Percentiles rank a stretch among this genome's conserved stretches.
These are phyloP conservation scores for Lordiphosa andalusiaca DNA, from an alignment of 2,888 invertebrate genomes.

Conservation along the genomic window DNA sequence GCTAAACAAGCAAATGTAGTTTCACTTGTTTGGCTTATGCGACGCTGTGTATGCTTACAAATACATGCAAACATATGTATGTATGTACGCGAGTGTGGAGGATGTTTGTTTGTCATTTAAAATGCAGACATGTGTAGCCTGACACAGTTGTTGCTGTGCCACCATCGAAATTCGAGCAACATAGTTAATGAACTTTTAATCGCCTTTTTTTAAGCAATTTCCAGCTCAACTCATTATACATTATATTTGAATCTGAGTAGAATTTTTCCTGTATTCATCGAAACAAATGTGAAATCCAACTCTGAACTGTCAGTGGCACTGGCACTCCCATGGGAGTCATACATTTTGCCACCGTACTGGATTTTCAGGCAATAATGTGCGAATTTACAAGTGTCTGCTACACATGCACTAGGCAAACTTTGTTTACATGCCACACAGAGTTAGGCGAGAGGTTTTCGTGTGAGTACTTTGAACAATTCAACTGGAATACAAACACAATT, in stretches of 20 bases:
- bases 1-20: constrained; percentile 11
- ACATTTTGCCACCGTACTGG: constrained; percentile 6
- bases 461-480: constrained; percentile 54
- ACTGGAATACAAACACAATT: constrained; percentile 43
- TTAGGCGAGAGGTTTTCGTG: constrained; percentile 22
- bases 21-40: constrained; percentile 18
- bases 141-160: constrained; percentile 35
- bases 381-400: constrained; percentile 32
- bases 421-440: constrained; percentile 52
- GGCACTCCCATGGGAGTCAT: constrained; percentile 4
- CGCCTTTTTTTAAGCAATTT: constrained; percentile 59
- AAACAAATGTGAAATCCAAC: constrained; percentile 58
- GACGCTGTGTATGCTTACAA: constrained; percentile 1
- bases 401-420: constrained; percentile 19
- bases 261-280: constrained; percentile 28
- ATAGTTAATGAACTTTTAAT: constrained; percentile 78
- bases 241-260: constrained; percentile 29
- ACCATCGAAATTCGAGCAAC: constrained; percentile 69
- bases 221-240: constrained; percentile 21
- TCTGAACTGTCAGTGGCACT: constrained; percentile 19
- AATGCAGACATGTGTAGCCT: constrained; percentile 57
- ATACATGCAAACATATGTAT: constrained; percentile 10
- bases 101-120: constrained; percentile 53
- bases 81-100: not conserved
- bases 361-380: constrained; percentile 25